Conservation (phyloP, 2,797 vertebrate species). For the Crocidura indochinensis region DNA sequence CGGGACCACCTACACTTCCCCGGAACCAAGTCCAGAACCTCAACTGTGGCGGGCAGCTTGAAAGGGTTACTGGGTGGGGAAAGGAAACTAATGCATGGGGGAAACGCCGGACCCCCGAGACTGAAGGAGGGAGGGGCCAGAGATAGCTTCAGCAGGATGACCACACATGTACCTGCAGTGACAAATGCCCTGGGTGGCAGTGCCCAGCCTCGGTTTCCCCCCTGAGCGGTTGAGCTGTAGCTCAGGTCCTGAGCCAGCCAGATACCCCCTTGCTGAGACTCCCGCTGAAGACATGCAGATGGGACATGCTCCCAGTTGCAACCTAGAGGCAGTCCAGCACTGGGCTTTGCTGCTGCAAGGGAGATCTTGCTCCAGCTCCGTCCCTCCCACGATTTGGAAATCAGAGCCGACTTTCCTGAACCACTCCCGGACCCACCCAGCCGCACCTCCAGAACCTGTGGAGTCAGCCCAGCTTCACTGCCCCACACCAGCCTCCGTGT, state of each 20-base stretch:
- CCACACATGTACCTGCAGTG: not conserved
- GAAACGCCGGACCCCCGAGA: too few relatives aligned
- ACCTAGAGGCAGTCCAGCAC: not conserved
- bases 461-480: not conserved
- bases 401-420: constrained; percentile 77
- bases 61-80: not conserved
- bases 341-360: not conserved
- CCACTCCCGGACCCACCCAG: constrained; percentile 67
- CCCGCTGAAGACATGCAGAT: not conserved
- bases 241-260: not conserved
- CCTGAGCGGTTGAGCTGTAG: not conserved
- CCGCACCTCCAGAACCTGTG: constrained; percentile 62
- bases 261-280: not conserved
- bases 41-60: not conserved
- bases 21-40: not conserved
- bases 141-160: not conserved
- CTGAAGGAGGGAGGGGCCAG: not conserved
- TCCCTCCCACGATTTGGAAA: constrained; percentile 74
- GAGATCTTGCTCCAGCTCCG: not conserved
- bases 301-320: not conserved
- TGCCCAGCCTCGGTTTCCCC: constrained; percentile 61
- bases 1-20: not conserved
- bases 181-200: not conserved
- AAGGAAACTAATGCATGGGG: not conserved
- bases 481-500: not conserved